Conservation (phyloP, 2,113 vertebrate genomes). For the Bubalus kerabau region DNA sequence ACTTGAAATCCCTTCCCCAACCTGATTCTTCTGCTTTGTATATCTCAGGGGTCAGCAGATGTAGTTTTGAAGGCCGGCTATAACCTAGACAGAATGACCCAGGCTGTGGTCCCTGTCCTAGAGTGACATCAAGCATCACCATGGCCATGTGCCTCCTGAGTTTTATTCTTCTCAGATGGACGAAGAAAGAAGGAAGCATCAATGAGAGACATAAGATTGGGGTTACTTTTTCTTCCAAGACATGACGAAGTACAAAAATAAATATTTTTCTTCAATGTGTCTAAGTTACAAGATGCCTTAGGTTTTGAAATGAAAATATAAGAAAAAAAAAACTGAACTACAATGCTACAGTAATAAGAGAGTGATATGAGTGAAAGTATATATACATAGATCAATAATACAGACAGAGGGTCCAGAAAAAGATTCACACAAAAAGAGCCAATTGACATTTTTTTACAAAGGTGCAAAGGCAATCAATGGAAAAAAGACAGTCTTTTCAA, state of each 20-base stretch:
- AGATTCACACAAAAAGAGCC: background rate
- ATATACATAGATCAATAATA: background rate
- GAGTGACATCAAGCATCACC: background rate
- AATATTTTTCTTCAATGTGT: background rate
- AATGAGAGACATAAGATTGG: background rate
- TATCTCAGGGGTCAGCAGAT: background rate
- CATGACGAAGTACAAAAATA: background rate
- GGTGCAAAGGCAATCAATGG: background rate
- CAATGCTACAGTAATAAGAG: background rate
- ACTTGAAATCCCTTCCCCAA: background rate
- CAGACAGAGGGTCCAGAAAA: background rate
- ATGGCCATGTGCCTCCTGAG: too few relatives aligned
- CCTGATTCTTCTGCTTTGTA: background rate
- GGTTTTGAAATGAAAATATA: background rate
- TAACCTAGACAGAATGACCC: background rate
- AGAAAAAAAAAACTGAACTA: background rate
- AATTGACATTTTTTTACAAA: background rate
- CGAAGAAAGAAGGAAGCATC: background rate
- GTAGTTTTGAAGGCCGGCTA: background rate
- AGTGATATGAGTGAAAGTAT: background rate
- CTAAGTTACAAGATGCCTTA: background rate
- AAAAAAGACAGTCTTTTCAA: background rate
- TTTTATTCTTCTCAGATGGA: background rate
- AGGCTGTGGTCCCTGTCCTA: background rate
- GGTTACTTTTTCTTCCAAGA: background rate